Base-by-base conservation (phyloP, 2,888 invertebrate genomes). In the Parthenolecanium corni region DNA sequence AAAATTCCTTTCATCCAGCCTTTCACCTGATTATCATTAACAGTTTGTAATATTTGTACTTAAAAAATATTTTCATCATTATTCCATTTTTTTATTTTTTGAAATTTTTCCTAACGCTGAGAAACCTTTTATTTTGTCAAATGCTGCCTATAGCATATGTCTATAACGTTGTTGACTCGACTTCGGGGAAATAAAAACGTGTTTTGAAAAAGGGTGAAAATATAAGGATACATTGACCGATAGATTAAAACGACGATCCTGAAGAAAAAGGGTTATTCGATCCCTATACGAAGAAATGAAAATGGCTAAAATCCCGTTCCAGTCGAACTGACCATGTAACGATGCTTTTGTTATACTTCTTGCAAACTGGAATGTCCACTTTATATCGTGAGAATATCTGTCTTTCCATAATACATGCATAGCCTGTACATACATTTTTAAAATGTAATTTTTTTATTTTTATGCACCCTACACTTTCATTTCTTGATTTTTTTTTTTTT, bases 281-380 rank as follows among this genome's bases (percentile, higher is more conserved):
- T 57, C 46, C 57, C 44, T 57, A 11, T n/a, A n/a, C n/a, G n/a
- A 16, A 21, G 44, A 31, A 57, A 47, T 12, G 31, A 2, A 31
- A 31, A 31, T 31, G 9, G 57, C 57, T 49, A 14, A 58, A 47
- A 49, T 58, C 47, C 38, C 58, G 58, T 47, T 49, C 14, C 21
- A 14, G 31, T 6, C 46, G 36, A 23, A 58, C 49, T 49, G 47
- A 58, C 58, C 58, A 49, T 49, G 49, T 31, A 58, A 58, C 24
- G 58, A 25, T 16, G 57, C 36, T 24, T 38, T 53, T 24, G 31
- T 24, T n/a, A 16, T 31, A 16, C 51, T 42, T 21, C 53, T 40
- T 40, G 12, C 14, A 14, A 56, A 58, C 58, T 58, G 58, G 58
- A 58, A 47, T 51, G 58, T 58, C 58, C 58, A 58, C 58, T 53